Conservation (phyloP, 2,797 vertebrate genomes). For the Perodicticus potto region DNA sequence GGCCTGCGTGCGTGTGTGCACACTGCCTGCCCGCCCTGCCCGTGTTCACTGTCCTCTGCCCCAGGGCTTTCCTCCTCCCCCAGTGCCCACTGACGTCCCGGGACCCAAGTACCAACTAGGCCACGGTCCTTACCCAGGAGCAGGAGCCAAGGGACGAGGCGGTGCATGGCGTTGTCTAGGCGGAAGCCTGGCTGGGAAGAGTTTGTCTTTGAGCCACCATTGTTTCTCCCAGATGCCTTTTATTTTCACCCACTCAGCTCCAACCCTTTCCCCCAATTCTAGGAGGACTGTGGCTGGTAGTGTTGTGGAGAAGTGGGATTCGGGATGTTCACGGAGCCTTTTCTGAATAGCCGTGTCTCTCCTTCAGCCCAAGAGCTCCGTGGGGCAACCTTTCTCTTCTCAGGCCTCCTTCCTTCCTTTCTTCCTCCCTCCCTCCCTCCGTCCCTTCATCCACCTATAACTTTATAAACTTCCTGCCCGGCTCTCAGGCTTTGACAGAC, state of each 20-base stretch:
- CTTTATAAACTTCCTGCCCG: background rate
- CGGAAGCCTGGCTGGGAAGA: background rate
- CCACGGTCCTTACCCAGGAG: slow-evolving; percentile 70
- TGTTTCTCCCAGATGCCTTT: background rate
- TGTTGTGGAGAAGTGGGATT: background rate
- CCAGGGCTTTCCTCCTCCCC: background rate
- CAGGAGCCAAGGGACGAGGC: slow-evolving; percentile 50
- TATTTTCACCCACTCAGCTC: background rate
- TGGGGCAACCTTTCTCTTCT: background rate
- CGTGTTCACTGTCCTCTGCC: background rate
- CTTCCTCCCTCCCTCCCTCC: background rate
- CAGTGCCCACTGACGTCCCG: background rate
- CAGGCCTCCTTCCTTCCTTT: background rate
- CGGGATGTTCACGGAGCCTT: background rate
- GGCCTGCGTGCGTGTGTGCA: background rate
- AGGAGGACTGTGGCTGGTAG: background rate
- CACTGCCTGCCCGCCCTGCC: background rate
- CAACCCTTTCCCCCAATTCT: background rate
- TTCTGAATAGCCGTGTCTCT: background rate
- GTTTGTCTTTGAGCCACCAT: slow-evolving; percentile 25
- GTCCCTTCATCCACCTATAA: background rate
- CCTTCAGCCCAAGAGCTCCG: background rate
- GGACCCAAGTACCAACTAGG: background rate
- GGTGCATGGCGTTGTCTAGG: slow-evolving; percentile 59
- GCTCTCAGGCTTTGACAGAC: background rate